phyloP scores from a whole-genome alignment of 2,797 vertebrate genomes.

The Poecilia velifera region DNA sequence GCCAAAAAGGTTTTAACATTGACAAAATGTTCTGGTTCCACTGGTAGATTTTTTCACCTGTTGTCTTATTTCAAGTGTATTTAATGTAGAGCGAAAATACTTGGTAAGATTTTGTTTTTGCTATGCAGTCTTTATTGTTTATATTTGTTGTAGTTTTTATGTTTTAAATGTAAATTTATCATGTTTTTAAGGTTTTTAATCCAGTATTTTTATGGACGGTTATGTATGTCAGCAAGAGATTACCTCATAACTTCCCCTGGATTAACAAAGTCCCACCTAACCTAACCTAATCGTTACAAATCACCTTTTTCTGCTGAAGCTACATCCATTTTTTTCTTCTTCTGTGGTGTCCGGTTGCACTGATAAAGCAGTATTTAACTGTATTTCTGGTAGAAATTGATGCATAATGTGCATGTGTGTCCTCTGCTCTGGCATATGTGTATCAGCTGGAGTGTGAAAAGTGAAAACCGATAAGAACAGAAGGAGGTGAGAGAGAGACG shows the following conservation, averaged over 20 bases:
- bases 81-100: too few relatives aligned
- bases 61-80: too few relatives aligned
- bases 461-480: conserved; percentile 23
- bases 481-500: conserved; percentile 26
- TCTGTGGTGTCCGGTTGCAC: not conserved
- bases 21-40: too few relatives aligned
- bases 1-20: too few relatives aligned
- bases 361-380: not conserved
- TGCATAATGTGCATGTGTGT: not conserved
- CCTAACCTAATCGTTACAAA: not conserved
- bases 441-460: conserved; percentile 34
- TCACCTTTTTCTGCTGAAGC: not conserved
- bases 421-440: conserved; percentile 33
- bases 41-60: too few relatives aligned
- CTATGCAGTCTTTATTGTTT: too few relatives aligned
- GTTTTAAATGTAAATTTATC: too few relatives aligned
- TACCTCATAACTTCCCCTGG: not conserved
- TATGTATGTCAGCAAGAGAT: too few relatives aligned
- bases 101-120: too few relatives aligned
- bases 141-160: too few relatives aligned
- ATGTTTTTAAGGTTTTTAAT: too few relatives aligned
- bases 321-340: not conserved
- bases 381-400: not conserved
- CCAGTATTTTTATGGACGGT: too few relatives aligned
- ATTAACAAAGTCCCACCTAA: not conserved